These are phyloP conservation scores for Drosophila pseudoananassae DNA, from an alignment of 1,140 invertebrate genomes.

Conservation along the genomic window DNA sequence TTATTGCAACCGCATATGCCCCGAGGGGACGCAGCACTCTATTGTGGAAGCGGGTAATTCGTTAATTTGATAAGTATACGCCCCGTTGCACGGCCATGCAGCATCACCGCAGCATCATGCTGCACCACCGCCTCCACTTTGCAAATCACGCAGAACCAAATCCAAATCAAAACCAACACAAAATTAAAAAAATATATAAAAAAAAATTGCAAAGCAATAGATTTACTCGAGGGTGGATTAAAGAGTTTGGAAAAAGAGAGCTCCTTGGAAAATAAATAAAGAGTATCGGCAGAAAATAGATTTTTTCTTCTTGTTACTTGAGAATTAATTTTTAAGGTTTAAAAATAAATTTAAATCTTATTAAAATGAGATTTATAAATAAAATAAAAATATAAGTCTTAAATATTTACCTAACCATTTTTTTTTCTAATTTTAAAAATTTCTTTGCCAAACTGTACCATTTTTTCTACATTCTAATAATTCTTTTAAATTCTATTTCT, in stretches of 20 bases:
- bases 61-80: conserved; percentile 82
- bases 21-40: conserved; percentile 29
- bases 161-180: conserved; percentile 34
- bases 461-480: no score
- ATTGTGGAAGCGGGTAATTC: conserved; percentile 72
- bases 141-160: conserved; percentile 45
- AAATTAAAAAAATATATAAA: background rate
- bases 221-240: background rate
- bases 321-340: no score
- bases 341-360: no score
- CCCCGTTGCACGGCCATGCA: conserved; percentile 51
- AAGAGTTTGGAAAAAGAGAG: background rate
- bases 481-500: no score
- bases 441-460: no score
- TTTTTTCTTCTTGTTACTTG: no score
- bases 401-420: no score
- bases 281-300: no score
- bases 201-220: background rate
- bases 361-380: no score
- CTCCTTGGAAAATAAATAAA: no score
- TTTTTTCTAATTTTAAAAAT: no score
- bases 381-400: no score
- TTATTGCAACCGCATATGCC: conserved; percentile 76
- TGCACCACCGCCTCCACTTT: conserved; percentile 47
- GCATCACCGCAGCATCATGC: conserved; percentile 27